A percentile compares a stretch with the other conserved stretches of the same genome.
phyloP scores from a whole-genome alignment of 1,140 invertebrate species.

The Drosophila punjabiensis region DNA sequence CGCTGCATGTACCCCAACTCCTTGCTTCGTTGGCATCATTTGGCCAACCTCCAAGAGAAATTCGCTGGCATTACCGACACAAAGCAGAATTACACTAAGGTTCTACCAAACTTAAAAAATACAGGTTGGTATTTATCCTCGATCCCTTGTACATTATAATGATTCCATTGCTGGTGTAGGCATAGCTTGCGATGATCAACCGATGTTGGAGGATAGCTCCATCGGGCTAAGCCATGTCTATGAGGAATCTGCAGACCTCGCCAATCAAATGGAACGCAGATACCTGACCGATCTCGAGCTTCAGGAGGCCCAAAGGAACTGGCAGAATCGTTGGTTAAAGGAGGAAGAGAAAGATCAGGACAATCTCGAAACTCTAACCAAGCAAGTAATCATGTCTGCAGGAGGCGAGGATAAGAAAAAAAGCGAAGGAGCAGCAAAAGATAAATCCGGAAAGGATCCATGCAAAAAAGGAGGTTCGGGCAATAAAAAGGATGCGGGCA shows the following conservation, averaged over 20 bases:
- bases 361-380: neutral
- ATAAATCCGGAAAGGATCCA: neutral
- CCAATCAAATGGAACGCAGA: neutral
- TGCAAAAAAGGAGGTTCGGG: neutral
- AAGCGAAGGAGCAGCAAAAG: no score
- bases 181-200: neutral
- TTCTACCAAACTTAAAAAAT: neutral
- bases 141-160: no score
- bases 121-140: neutral
- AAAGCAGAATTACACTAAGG: neutral
- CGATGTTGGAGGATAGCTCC: neutral
- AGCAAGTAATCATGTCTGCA: neutral
- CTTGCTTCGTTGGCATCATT: neutral
- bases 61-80: neutral
- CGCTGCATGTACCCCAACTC: neutral
- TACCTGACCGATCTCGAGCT: conserved; percentile 5
- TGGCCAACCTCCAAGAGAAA: neutral
- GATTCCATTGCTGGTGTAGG: neutral
- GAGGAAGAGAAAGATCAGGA: neutral
- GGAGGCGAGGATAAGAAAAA: neutral
- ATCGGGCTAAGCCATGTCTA: neutral
- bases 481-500: neutral
- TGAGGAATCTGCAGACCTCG: neutral
- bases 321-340: neutral
- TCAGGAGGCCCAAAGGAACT: neutral